A percentile compares a stretch with the other conserved stretches of the same genome.
These are phyloP conservation scores for Diglossa cyanea DNA, from an alignment of 2,797 vertebrate species.

Conservation along the genomic window DNA sequence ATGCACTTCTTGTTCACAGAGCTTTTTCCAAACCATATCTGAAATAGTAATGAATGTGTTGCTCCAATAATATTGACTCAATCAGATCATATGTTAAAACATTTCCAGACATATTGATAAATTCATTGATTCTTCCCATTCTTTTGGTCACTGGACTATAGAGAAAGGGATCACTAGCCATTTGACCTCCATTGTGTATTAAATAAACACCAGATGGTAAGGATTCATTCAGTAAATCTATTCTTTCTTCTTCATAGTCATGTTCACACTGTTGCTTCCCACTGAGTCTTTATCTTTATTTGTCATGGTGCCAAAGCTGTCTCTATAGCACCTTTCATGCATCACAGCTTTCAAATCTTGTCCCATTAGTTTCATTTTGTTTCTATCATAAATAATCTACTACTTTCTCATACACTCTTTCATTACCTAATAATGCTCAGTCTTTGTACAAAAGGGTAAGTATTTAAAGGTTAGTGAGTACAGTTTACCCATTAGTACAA, in stretches of 20 bases:
- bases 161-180: constrained; percentile 84
- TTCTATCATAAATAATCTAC: constrained; percentile 85
- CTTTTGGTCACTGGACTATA: constrained; percentile 82
- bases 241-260: constrained; percentile 83
- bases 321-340: constrained; percentile 81
- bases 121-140: constrained; percentile 82
- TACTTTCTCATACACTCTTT: constrained; percentile 81
- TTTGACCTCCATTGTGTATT: constrained; percentile 91
- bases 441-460: constrained; percentile 72
- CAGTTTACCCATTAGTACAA: constrained; percentile 77
- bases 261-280: constrained; percentile 86
- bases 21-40: constrained; percentile 32
- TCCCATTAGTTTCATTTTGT: constrained; percentile 85
- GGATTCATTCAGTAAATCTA: constrained; percentile 86
- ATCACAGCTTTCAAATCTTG: constrained; percentile 81
- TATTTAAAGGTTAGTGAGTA: constrained; percentile 77
- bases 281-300: constrained; percentile 83
- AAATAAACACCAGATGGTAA: constrained; percentile 93
- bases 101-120: constrained; percentile 83
- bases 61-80: constrained; percentile 79
- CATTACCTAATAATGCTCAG: constrained; percentile 80
- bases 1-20: not conserved
- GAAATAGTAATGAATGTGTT: constrained; percentile 75
- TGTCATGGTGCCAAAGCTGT: constrained; percentile 79
- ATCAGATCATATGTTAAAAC: constrained; percentile 81